Conservation (phyloP, 2,113 vertebrate species). For the Opisthocomus hoazin region DNA sequence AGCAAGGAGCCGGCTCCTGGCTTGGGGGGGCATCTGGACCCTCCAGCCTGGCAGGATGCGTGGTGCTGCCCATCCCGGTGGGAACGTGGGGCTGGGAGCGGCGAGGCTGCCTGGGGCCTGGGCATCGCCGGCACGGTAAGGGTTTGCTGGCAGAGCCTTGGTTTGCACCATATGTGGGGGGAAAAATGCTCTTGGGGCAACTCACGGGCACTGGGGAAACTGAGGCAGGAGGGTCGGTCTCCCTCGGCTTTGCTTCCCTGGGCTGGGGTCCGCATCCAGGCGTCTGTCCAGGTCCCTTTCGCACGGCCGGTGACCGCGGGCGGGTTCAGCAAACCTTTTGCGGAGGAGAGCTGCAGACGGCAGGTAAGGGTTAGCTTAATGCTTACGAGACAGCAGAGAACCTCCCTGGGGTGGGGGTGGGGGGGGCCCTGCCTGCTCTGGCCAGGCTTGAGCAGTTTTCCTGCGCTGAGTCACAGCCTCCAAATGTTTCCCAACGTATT, state of each 20-base stretch:
- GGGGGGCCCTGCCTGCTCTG: not conserved
- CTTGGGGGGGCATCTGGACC: not conserved
- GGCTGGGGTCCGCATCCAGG: too few relatives aligned
- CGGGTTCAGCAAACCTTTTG: rapidly evolving
- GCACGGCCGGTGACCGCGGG: rapidly evolving
- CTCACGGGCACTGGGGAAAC: not conserved
- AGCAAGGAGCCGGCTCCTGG: not conserved
- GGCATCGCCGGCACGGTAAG: too few relatives aligned
- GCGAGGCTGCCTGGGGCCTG: not conserved
- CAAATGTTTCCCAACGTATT: not conserved
- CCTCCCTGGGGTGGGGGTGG: too few relatives aligned
- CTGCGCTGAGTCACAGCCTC: not conserved
- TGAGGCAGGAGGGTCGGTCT: not conserved
- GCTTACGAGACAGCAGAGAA: not conserved
- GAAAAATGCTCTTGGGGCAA: too few relatives aligned
- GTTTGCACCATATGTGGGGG: rapidly evolving
- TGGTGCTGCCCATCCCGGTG: not conserved
- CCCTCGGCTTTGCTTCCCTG: not conserved
- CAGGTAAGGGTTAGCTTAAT: too few relatives aligned
- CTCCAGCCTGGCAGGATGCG: too few relatives aligned
- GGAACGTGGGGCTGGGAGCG: not conserved
- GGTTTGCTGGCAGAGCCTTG: not conserved
- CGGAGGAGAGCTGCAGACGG: not conserved
- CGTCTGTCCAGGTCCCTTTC: not conserved
- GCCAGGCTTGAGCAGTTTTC: not conserved